phyloP scores from a whole-genome alignment of 2,113 vertebrate species.

The Datnioides undecimradiatus region DNA sequence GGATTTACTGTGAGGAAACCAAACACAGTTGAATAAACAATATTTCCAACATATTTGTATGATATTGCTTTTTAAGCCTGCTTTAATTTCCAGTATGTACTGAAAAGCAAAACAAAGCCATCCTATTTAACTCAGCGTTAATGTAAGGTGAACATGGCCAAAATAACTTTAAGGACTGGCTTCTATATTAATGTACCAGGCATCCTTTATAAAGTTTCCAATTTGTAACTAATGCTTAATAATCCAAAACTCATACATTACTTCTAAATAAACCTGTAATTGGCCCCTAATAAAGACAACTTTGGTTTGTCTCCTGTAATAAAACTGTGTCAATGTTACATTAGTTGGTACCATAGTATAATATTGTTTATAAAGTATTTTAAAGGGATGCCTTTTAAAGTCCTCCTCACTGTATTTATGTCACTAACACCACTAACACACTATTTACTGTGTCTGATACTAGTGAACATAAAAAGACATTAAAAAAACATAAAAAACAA shows the following conservation, averaged over 20 bases:
- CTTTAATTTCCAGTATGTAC: slow-evolving; percentile 6
- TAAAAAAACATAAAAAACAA: background rate
- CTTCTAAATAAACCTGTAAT: background rate
- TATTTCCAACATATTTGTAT: slow-evolving; percentile 73
- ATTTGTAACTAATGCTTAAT: background rate
- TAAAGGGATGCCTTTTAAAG: background rate
- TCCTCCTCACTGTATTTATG: background rate
- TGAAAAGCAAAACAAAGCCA: slow-evolving; percentile 22
- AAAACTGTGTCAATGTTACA: too few species aligned
- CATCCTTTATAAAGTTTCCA: background rate
- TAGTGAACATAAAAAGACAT: too few species aligned
- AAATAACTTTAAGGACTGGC: background rate
- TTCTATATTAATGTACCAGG: background rate
- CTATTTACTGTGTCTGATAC: background rate
- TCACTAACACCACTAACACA: background rate
- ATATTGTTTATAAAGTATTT: background rate
- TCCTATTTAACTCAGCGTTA: background rate
- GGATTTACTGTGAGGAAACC: slow-evolving; percentile 73
- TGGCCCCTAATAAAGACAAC: background rate
- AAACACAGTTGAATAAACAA: slow-evolving; percentile 76
- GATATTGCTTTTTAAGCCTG: slow-evolving; percentile 55
- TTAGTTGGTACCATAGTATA: background rate
- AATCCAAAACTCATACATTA: background rate
- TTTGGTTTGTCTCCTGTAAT: background rate
- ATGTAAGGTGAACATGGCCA: background rate